Percentiles rank a stretch among this genome's conserved stretches.
phyloP scores from a whole-genome alignment of 2,113 vertebrate species.

The Propithecus coquereli region DNA sequence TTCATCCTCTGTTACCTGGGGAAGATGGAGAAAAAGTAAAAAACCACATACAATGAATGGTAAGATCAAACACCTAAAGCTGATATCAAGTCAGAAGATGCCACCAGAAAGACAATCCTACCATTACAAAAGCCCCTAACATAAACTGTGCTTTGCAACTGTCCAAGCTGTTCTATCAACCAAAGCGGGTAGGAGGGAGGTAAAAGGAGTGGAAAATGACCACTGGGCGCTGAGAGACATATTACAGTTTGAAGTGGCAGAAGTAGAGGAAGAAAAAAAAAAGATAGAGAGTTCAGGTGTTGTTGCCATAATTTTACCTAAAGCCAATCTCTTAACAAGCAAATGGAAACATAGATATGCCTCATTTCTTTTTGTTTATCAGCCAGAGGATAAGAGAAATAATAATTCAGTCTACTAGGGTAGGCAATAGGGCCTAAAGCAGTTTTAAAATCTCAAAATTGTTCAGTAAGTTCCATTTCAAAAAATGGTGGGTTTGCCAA shows the following conservation, averaged over 20 bases:
- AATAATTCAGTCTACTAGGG: not conserved
- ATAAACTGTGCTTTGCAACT: not conserved
- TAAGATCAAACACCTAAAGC: not conserved
- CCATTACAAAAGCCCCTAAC: not conserved
- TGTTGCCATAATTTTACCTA: not conserved
- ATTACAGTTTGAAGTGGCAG: not conserved
- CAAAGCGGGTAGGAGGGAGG: not conserved
- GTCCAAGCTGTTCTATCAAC: not conserved
- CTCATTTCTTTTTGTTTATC: not conserved
- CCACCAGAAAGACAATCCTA: not conserved
- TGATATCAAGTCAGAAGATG: not conserved
- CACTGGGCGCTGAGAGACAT: not conserved
- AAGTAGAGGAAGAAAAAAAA: not conserved
- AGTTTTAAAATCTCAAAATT: not conserved
- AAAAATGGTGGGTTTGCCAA: not conserved
- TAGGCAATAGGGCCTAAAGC: not conserved
- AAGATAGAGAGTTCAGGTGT: not conserved
- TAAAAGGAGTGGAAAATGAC: not conserved
- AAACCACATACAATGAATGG: not conserved
- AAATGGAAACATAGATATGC: not conserved
- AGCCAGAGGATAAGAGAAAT: constrained; percentile 15
- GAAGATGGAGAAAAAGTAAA: not conserved
- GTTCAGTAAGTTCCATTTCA: not conserved
- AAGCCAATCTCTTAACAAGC: not conserved
- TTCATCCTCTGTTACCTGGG: constrained; percentile 97